Percentiles rank a stretch among this genome's conserved stretches.
phyloP scores from a whole-genome alignment of 2,113 vertebrate species.

The Equus quagga region DNA sequence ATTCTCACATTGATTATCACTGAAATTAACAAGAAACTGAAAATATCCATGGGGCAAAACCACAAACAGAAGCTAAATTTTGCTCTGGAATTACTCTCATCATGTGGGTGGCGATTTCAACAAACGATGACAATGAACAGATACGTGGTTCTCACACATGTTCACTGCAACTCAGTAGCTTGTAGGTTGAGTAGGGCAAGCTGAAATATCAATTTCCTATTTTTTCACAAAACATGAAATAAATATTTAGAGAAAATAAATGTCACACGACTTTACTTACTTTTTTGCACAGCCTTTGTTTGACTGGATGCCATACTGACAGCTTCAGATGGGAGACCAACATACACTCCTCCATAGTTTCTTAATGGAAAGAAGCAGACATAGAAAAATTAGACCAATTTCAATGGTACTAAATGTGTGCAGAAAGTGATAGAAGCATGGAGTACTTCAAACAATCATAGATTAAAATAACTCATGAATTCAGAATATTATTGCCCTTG shows the following conservation, averaged over 20 bases:
- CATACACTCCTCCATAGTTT: slow-evolving; percentile 97
- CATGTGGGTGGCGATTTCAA: slow-evolving; percentile 6
- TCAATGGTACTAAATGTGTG: background rate
- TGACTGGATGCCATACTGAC: slow-evolving; percentile 90
- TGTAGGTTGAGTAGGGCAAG: background rate
- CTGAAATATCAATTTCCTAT: background rate
- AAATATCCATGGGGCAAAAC: background rate
- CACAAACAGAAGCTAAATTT: slow-evolving; percentile 33
- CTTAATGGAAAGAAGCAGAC: slow-evolving; percentile 82
- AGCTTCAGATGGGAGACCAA: slow-evolving; percentile 93
- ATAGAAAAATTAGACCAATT: background rate
- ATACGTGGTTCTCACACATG: background rate
- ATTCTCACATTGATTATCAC: background rate
- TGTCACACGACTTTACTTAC: slow-evolving; percentile 79
- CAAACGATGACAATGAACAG: slow-evolving; percentile 11
- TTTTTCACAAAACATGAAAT: slow-evolving; percentile 39
- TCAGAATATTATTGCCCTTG: background rate
- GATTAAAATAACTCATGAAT: slow-evolving; percentile 41
- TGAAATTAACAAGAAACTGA: slow-evolving; percentile 4
- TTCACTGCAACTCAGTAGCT: background rate
- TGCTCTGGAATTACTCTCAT: slow-evolving; percentile 48
- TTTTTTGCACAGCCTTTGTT: slow-evolving; percentile 92
- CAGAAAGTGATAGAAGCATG: accelerated
- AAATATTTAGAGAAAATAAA: background rate
- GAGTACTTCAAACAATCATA: background rate